These are phyloP conservation scores for Eulithis testata DNA, from an alignment of 2,888 invertebrate genomes.

Conservation along the genomic window DNA sequence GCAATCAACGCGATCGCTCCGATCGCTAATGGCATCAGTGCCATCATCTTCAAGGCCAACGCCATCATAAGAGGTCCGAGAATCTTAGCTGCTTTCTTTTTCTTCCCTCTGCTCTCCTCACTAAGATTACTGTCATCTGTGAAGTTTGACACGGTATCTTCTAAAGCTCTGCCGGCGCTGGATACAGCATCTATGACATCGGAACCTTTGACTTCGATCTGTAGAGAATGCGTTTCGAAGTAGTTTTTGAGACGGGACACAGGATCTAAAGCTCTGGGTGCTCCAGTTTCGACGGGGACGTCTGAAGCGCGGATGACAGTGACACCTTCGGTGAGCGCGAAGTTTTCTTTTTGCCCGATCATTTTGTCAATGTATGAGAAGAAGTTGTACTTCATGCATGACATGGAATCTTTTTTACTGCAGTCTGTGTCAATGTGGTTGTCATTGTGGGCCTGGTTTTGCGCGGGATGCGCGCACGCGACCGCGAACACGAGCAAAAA, in stretches of 20 bases:
- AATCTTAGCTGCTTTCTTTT: conserved; percentile 92
- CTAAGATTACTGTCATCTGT: conserved; percentile 83
- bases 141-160: conserved; percentile 88
- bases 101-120: conserved; percentile 91
- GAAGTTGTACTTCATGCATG: conserved; percentile 94
- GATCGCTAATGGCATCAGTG: conserved; percentile 90
- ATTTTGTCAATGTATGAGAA: conserved; percentile 94
- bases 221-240: conserved; percentile 91
- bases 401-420: conserved; percentile 91
- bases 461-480: conserved; percentile 88
- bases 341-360: conserved; percentile 91
- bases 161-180: conserved; percentile 91
- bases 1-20: conserved; percentile 94
- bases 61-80: conserved; percentile 90
- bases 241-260: conserved; percentile 89
- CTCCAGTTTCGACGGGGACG: conserved; percentile 89
- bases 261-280: conserved; percentile 90
- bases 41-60: conserved; percentile 91
- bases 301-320: conserved; percentile 91
- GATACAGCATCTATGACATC: conserved; percentile 92
- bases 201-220: conserved; percentile 93
- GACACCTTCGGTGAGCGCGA: conserved; percentile 92
- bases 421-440: conserved; percentile 92
- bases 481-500: conserved; percentile 71
- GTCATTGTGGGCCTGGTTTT: conserved; percentile 90